A percentile compares a stretch with the other conserved stretches of the same genome.
Conservation (phyloP, 2,888 invertebrate species). For the Oxyteleia sp. region DNA sequence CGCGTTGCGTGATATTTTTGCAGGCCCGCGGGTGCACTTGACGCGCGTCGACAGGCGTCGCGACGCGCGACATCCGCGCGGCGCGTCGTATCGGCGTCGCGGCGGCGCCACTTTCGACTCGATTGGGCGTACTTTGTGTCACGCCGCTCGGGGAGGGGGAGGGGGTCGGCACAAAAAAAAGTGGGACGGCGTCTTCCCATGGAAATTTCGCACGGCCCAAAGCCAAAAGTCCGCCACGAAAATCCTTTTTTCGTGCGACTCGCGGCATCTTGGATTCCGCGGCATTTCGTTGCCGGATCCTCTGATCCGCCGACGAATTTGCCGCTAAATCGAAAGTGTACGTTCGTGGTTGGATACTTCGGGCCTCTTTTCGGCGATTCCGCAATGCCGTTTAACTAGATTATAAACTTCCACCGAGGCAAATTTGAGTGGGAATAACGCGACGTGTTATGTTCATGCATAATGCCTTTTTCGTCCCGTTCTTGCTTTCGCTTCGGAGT, state of each 20-base stretch:
- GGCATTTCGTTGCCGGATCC: conserved; percentile 62
- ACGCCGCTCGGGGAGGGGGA: too few relatives aligned
- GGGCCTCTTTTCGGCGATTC: conserved; percentile 16
- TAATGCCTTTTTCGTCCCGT: background rate
- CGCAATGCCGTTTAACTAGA: conserved; percentile 42
- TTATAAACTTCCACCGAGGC: conserved; percentile 34
- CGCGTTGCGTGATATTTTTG: conserved; percentile 68
- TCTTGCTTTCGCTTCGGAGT: conserved; percentile 3
- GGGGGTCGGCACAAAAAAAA: conserved; percentile 69
- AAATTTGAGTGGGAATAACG: conserved; percentile 43
- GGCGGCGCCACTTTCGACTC: conserved; percentile 64
- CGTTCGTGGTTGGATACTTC: conserved; percentile 38
- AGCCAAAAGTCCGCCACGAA: conserved; percentile 53
- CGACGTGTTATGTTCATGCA: conserved; percentile 33
- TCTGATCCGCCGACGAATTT: conserved; percentile 70
- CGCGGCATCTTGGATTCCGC: conserved; percentile 64
- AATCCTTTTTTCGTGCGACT: conserved; percentile 71
- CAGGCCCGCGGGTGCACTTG: conserved; percentile 55
- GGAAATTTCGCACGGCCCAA: conserved; percentile 74
- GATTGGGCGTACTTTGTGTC: conserved; percentile 62
- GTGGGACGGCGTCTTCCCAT: conserved; percentile 55
- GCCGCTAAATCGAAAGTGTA: conserved; percentile 72
- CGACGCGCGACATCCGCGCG: conserved; percentile 66
- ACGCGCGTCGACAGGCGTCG: conserved; percentile 64
- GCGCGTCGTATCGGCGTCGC: conserved; percentile 49